A percentile compares a stretch with the other conserved stretches of the same genome.
phyloP scores from a whole-genome alignment of 2,888 invertebrate species.

The Nezara viridula region DNA sequence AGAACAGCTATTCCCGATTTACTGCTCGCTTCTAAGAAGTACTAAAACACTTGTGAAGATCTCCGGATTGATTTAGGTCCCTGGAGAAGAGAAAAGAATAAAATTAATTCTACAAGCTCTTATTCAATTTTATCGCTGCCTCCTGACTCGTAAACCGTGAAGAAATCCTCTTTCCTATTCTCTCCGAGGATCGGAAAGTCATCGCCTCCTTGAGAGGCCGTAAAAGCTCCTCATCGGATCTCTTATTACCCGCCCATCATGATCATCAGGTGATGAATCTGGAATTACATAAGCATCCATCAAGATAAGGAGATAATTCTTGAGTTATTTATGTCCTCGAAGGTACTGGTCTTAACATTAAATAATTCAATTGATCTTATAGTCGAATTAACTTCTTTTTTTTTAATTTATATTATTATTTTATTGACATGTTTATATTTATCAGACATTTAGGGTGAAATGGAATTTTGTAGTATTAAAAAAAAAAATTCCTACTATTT shows the following conservation, averaged over 20 bases:
- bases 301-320: background rate
- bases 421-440: background rate
- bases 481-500: too few species aligned
- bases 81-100: background rate
- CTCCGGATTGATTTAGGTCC: background rate
- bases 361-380: background rate
- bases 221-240: background rate
- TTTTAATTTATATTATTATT: background rate
- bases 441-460: background rate
- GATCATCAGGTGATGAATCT: constrained; percentile 25
- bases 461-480: too few species aligned
- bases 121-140: constrained; percentile 11
- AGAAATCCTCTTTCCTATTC: background rate
- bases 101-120: constrained; percentile 12
- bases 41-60: constrained; percentile 5
- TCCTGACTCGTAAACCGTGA: background rate
- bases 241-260: background rate
- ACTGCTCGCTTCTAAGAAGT: background rate
- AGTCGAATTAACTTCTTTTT: background rate
- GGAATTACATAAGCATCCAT: background rate
- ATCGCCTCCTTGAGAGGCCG: background rate
- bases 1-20: background rate
- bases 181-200: background rate
- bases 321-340: background rate
- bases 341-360: too few species aligned